Evolutionary conservation across 1,140 invertebrate genomes (phyloP).

Genomic region (Pseudachorutes palmiensis): DNA sequence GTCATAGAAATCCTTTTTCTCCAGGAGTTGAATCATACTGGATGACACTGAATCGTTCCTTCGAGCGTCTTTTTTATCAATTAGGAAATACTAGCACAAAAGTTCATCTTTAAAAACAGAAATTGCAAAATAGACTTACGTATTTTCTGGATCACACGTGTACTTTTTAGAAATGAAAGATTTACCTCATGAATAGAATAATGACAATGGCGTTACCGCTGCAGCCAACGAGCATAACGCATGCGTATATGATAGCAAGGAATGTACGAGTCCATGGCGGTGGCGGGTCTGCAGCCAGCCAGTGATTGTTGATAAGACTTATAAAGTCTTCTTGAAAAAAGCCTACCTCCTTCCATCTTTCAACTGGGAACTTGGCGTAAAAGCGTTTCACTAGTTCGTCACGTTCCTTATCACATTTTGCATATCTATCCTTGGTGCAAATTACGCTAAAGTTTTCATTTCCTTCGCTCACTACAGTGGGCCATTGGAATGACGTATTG

Average conservation of each 20-base stretch:
- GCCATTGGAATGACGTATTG: too few relatives aligned
- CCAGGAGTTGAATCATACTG: too few relatives aligned
- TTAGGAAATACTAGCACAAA: too few relatives aligned
- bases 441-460: background rate
- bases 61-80: too few relatives aligned
- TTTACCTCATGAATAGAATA: slow-evolving; percentile 57
- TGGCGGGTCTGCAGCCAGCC: slow-evolving; percentile 56
- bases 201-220: slow-evolving; percentile 58
- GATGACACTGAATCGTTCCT: too few relatives aligned
- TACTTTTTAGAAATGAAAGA: too few relatives aligned
- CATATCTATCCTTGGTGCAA: background rate
- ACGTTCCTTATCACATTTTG: background rate
- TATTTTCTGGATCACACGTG: too few relatives aligned
- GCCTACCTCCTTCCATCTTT: slow-evolving; percentile 46
- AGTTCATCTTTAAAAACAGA: too few relatives aligned
- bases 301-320: slow-evolving; percentile 54
- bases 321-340: slow-evolving; percentile 52
- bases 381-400: background rate
- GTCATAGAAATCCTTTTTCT: too few relatives aligned
- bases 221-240: slow-evolving; percentile 53
- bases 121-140: too few relatives aligned
- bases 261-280: slow-evolving; percentile 47
- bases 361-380: slow-evolving; percentile 44
- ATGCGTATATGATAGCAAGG: slow-evolving; percentile 51
- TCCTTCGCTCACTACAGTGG: background rate